Evolutionary conservation across 2,113 vertebrate species (phyloP).

Genomic region (Phrynosoma blainvillii): DNA sequence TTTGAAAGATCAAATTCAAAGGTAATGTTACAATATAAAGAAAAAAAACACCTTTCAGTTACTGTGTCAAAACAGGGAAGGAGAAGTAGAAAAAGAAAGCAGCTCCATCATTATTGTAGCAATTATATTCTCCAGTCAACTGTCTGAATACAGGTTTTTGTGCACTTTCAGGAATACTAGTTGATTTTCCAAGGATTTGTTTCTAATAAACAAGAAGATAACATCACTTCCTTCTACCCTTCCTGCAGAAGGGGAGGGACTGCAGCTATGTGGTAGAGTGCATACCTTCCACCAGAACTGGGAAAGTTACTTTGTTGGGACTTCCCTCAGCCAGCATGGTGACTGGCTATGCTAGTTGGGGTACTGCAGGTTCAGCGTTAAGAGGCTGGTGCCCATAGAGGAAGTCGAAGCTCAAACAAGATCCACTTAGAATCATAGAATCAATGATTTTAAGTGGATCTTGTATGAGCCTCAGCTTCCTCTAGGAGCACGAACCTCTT

Average conservation of each 20-base stretch:
- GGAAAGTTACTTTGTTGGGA: too few relatives aligned
- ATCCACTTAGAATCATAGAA: too few relatives aligned
- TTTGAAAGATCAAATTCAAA: conserved; percentile 56
- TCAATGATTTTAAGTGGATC: too few relatives aligned
- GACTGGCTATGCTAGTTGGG: too few relatives aligned
- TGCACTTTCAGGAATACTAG: conserved; percentile 41
- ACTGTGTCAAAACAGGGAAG: conserved; percentile 52
- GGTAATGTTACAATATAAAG: conserved; percentile 48
- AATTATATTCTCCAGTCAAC: conserved; percentile 36
- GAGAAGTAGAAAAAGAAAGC: conserved; percentile 43
- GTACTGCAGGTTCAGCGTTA: too few relatives aligned
- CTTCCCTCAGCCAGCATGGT: too few relatives aligned
- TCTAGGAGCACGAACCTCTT: too few relatives aligned
- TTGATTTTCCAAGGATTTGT: conserved; percentile 53
- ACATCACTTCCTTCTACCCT: conserved; percentile 35
- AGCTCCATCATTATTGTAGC: conserved; percentile 52
- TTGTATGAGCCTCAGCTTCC: too few relatives aligned
- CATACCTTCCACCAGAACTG: not conserved
- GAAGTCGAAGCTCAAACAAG: too few relatives aligned
- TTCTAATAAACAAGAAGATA: conserved; percentile 25
- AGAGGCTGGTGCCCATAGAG: too few relatives aligned
- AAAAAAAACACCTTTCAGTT: conserved; percentile 51
- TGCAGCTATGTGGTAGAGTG: not conserved
- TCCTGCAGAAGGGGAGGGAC: not conserved
- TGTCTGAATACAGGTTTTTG: conserved; percentile 31